phyloP scores from a whole-genome alignment of 53 echinoderm and acorn worm species.

The Temnopleurus reevesii region DNA sequence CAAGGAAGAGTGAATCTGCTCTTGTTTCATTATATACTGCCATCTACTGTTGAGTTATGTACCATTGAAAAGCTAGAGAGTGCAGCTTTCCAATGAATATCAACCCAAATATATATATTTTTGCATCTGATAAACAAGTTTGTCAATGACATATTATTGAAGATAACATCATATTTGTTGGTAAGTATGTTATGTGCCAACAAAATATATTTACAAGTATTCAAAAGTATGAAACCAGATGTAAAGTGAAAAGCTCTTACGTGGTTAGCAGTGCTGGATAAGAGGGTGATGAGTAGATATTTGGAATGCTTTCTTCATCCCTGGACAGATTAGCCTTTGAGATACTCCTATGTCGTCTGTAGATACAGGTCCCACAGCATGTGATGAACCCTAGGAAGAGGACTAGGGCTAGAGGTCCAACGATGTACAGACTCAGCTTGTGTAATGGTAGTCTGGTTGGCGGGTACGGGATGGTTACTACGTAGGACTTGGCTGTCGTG shows the following conservation, averaged over 20 bases:
- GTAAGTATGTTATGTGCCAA: too few relatives aligned
- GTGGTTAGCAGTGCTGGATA: slow-evolving; percentile 22
- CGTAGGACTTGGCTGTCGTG: neutral
- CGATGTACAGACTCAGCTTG: slow-evolving; percentile 50
- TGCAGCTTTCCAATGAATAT: too few relatives aligned
- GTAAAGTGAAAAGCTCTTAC: neutral
- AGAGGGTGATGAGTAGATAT: slow-evolving; percentile 71
- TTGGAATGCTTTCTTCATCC: slow-evolving; percentile 78
- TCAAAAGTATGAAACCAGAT: neutral
- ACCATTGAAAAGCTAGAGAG: too few relatives aligned
- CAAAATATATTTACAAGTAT: too few relatives aligned
- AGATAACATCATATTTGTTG: too few relatives aligned
- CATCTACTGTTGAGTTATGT: too few relatives aligned
- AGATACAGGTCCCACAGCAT: slow-evolving; percentile 32
- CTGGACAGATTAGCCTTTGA: slow-evolving; percentile 59
- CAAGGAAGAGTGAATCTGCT: too few relatives aligned
- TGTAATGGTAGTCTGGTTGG: neutral
- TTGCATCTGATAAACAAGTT: too few relatives aligned
- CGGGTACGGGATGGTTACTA: neutral
- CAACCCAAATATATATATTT: too few relatives aligned
- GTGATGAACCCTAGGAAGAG: neutral
- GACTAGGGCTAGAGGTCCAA: slow-evolving; percentile 20
- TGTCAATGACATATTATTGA: too few relatives aligned
- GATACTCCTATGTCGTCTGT: slow-evolving; percentile 2
- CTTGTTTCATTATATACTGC: too few relatives aligned